Evolutionary conservation across 1,140 invertebrate species (phyloP).

Genomic region (Dendroctonus ponderosae): DNA sequence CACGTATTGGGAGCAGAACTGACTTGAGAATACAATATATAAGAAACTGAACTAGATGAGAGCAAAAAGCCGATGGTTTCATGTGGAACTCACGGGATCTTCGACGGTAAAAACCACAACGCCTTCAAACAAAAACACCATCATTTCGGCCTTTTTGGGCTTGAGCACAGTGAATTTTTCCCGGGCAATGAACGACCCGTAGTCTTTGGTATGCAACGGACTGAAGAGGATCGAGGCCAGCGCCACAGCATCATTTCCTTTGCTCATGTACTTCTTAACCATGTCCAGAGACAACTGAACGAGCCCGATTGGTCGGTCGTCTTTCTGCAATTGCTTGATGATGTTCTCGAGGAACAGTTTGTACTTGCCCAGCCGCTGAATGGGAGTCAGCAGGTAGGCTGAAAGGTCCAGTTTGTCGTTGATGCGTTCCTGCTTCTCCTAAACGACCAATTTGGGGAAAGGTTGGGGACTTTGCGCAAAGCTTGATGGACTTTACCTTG

Average conservation of each 20-base stretch:
- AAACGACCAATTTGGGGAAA: constrained; percentile 20
- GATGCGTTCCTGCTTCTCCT: constrained; percentile 39
- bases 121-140: constrained; percentile 45
- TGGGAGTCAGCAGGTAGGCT: constrained; percentile 43
- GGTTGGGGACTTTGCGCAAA: neutral
- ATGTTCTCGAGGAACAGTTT: constrained; percentile 43
- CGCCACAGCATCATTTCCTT: constrained; percentile 44
- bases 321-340: constrained; percentile 38
- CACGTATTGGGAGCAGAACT: no score
- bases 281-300: constrained; percentile 37
- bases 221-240: constrained; percentile 41
- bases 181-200: constrained; percentile 42
- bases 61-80: no score
- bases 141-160: constrained; percentile 38
- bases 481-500: constrained; percentile 30
- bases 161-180: constrained; percentile 41
- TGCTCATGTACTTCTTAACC: constrained; percentile 39
- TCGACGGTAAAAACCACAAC: constrained; percentile 38
- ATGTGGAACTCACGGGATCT: constrained; percentile 29
- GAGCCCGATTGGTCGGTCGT: constrained; percentile 19
- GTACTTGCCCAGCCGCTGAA: constrained; percentile 45
- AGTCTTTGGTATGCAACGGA: constrained; percentile 36
- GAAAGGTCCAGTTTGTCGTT: constrained; percentile 41
- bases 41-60: no score
- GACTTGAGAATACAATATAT: no score